Base-by-base conservation (phyloP, 2,888 invertebrate species). In the Dicycla oo region DNA sequence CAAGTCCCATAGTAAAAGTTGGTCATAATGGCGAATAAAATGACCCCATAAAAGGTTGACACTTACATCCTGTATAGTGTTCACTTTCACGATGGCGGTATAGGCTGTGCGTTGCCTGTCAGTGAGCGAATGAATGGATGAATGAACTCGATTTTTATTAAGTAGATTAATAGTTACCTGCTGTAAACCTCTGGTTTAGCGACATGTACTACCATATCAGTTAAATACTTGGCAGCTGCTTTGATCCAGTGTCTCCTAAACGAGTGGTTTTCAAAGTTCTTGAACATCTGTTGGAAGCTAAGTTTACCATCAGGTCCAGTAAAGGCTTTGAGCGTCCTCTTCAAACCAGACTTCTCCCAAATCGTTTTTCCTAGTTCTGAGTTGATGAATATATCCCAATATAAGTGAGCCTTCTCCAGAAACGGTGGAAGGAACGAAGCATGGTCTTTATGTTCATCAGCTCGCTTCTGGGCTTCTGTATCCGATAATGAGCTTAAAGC, bases 171-270 rank as follows among this genome's bases (percentile, higher is more conserved):
- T 34, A 82, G 88, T 95, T 92, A 98, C 97, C 97, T 97, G 87
- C 97, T 96, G 88, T 98, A 98, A 11, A 97, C 97, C 75, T 97
- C 97, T 2, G 98, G 98, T 87, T 98, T 97, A 0, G 98, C 97
- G 30, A 98, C 89, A 82, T 98, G 97, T 30, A 97, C 97, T 45
- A 98, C 96, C 96, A 97, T 97, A 70, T 97, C 97, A 0, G 98
- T 97, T 78, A 98, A 93, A 88, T 97, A 98, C 78, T 97, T 97
- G 2, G 98, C 97, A 13, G 98, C 96, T 8, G 97, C 97, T 86
- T 97, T 97, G 81, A 98, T 97, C 98, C 98, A 98, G 81, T 98
- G 97, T 63, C 98, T 97, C 79, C 98, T 97, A 87, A 98, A 97
- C 61, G 97, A 97, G 72, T 97, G 98, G 89, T 98, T 98, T 89